Evolutionary conservation across 2,113 vertebrate species (phyloP).

Genomic region (Corythornis vintsioides): DNA sequence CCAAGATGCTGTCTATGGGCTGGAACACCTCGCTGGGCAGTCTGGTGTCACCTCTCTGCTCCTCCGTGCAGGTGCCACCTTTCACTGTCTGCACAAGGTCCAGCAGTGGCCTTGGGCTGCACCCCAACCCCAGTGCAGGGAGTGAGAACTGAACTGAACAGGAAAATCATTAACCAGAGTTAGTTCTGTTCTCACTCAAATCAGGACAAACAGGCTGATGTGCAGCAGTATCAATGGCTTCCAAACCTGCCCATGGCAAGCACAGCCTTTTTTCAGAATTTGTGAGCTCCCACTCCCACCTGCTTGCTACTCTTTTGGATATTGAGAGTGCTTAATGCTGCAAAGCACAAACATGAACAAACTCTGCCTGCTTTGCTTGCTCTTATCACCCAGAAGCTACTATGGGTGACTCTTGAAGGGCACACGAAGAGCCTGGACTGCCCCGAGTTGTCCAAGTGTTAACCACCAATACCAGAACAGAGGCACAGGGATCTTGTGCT

Average conservation of each 20-base stretch:
- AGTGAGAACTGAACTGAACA: no score
- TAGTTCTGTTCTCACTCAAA: no score
- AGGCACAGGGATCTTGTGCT: neutral
- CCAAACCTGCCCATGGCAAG: neutral
- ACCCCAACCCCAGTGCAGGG: no score
- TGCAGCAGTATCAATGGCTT: neutral
- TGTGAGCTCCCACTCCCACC: neutral
- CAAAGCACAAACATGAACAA: neutral
- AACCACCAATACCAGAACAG: neutral
- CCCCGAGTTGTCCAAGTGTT: fast-evolving
- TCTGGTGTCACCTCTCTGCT: no score
- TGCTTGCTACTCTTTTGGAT: neutral
- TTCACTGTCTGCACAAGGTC: no score
- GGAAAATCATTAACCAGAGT: no score
- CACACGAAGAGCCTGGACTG: fast-evolving
- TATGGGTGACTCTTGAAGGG: fast-evolving
- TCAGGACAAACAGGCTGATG: neutral
- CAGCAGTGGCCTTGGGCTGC: no score
- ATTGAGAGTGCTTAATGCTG: neutral
- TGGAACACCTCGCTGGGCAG: no score
- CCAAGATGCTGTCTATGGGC: no score
- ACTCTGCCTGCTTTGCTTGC: neutral
- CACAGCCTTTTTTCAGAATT: neutral
- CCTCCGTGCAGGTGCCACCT: no score
- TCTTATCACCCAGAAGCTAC: neutral